Evolutionary conservation across 2,888 invertebrate species (phyloP).

Genomic region (Andrena chrysosceles): DNA sequence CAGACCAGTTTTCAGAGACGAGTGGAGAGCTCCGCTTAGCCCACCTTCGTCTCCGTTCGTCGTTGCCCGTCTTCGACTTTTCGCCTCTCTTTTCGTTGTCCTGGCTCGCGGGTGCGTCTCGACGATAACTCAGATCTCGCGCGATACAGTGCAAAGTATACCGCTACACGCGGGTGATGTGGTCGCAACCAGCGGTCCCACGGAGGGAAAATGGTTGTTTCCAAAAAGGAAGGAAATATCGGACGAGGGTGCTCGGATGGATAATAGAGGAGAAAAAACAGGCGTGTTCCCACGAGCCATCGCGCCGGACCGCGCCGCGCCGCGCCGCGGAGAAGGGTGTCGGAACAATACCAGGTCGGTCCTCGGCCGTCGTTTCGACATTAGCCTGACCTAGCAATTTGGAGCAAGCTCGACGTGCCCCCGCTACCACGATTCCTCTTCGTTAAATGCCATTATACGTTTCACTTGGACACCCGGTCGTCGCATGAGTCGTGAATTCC

Average conservation of each 20-base stretch:
- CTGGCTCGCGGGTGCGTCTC: conserved; percentile 36
- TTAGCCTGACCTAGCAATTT: conserved; percentile 82
- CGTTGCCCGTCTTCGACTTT: conserved; percentile 34
- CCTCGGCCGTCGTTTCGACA: conserved; percentile 80
- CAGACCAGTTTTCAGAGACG: conserved; percentile 74
- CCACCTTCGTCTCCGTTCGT: conserved; percentile 51
- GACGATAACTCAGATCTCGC: conserved; percentile 42
- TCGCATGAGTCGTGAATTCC: conserved; percentile 83
- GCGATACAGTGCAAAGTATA: background rate
- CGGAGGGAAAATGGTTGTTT: conserved; percentile 27
- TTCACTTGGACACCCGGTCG: conserved; percentile 80
- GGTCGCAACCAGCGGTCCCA: background rate
- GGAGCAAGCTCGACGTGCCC: conserved; percentile 69
- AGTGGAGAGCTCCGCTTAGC: conserved; percentile 55
- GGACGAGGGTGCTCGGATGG: conserved; percentile 46
- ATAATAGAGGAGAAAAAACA: conserved; percentile 70
- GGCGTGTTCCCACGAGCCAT: conserved; percentile 76
- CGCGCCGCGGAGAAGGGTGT: conserved; percentile 66
- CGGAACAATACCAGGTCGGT: conserved; percentile 76
- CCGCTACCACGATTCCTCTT: conserved; percentile 71
- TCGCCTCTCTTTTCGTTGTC: conserved; percentile 34
- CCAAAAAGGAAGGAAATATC: conserved; percentile 42
- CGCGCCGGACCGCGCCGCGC: conserved; percentile 15
- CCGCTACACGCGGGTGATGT: background rate
- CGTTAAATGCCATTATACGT: conserved; percentile 83